Evolutionary conservation across 2,113 vertebrate species (phyloP), one percentile per base, ranked within the genome.

Genomic region (Fregata magnificens): DNA sequence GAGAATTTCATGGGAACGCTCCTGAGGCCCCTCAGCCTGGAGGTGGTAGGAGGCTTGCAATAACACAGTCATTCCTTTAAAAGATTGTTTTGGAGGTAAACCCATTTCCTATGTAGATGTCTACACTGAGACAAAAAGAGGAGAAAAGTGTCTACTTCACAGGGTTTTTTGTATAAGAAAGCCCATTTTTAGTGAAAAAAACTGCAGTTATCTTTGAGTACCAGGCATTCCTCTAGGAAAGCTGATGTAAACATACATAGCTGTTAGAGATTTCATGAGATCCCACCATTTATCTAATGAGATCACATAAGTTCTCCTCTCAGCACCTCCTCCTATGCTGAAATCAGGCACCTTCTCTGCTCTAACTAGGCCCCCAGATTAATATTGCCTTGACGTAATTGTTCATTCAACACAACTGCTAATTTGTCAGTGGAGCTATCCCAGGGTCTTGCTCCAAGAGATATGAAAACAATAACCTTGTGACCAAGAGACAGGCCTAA

Each of bases 401-500:
- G 96, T 93, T 97, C 96, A 95, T 96, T 97, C 96, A 97, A 94
- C 90, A 93, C 13, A 1, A 65, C 95, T 88, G 83, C 88, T 95
- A 94, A 96, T 98, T 97, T 98, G 90, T 95, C 91, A 96, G 94
- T 53, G 65, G 59, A 96, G 61, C 29, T 95, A 90, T 96, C 90
- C 95, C 90, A 94, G 95, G 92, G 95, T 95, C 94, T 84, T 96
- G 93, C 96, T 97, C 91, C 42, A 78, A 96, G 86, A 97, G 95
- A 96, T 97, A 95, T 93, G 95, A 96, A 97, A 98, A 98, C 97
- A 98, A 96, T 95, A 97, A 91, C 78, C 96, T 90, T 91, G 88
- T 97, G 94, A 97, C 91, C 94, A 96, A 95, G 82, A 93, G 93
- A 90, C 91, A 73, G 74, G 73, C 76, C 72, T 91, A 40, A 91